Percentiles rank a stretch among this genome's conserved stretches.
Conservation (phyloP, 2,113 vertebrate species). For the Amia ocellicauda region DNA sequence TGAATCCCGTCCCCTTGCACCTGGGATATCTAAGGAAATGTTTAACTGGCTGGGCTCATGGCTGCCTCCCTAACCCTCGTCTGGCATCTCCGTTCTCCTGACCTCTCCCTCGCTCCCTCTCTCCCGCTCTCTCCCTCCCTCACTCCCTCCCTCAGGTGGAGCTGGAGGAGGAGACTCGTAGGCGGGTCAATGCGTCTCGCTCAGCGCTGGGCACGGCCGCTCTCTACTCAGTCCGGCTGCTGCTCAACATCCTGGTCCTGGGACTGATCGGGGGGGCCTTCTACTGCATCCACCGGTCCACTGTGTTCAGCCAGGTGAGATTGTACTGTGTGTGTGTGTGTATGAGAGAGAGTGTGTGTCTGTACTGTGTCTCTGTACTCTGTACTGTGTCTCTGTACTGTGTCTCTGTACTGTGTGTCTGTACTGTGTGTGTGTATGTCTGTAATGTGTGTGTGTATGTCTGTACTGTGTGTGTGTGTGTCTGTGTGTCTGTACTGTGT, state of each 20-base stretch:
- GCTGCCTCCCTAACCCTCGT: background rate
- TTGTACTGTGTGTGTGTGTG: too few relatives aligned
- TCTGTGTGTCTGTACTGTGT: too few relatives aligned
- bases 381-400: too few relatives aligned
- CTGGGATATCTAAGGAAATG: too few relatives aligned
- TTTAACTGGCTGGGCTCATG: background rate
- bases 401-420: too few relatives aligned
- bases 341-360: too few relatives aligned
- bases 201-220: conserved; percentile 48
- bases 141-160: conserved; percentile 64
- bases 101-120: background rate
- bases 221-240: conserved; percentile 54
- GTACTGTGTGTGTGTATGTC: too few relatives aligned
- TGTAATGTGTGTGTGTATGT: too few relatives aligned
- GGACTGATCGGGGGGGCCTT: conserved; percentile 64
- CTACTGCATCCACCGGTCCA: conserved; percentile 59
- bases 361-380: too few relatives aligned
- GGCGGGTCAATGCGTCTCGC: conserved; percentile 49
- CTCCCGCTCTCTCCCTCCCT: background rate
- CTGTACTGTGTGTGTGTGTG: too few relatives aligned
- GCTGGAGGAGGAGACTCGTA: conserved; percentile 72
- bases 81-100: background rate
- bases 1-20: too few relatives aligned
- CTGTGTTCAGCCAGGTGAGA: conserved; percentile 62
- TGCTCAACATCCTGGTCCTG: conserved; percentile 55